Percentiles rank a stretch among this genome's conserved stretches.
Evolutionary conservation across 2,888 invertebrate genomes (phyloP).

Genomic region (Ophion costatus): DNA sequence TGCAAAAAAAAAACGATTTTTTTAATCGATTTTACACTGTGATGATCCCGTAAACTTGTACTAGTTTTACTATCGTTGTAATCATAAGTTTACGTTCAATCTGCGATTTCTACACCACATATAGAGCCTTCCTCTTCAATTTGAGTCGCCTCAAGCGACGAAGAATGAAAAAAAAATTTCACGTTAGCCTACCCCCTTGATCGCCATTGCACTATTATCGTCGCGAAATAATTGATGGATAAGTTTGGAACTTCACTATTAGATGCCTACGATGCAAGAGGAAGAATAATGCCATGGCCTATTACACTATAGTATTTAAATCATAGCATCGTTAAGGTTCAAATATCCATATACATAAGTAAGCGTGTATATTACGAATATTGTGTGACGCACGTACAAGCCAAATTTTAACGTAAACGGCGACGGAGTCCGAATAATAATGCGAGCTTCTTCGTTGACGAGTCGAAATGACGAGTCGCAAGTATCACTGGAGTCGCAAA

Average conservation of each 20-base stretch:
- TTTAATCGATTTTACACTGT: too few relatives aligned
- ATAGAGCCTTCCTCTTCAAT: too few relatives aligned
- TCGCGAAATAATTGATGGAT: constrained; percentile 6
- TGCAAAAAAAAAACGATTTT: too few relatives aligned
- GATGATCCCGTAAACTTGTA: too few relatives aligned
- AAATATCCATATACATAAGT: constrained; percentile 46
- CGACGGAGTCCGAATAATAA: not conserved
- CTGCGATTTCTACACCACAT: too few relatives aligned
- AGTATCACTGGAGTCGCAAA: constrained; percentile 9
- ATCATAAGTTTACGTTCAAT: too few relatives aligned
- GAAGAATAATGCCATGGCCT: constrained; percentile 79
- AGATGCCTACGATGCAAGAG: constrained; percentile 71
- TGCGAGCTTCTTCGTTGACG: not conserved
- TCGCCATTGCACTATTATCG: constrained; percentile 1
- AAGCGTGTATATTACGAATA: constrained; percentile 56
- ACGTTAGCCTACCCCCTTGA: not conserved
- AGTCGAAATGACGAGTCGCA: constrained; percentile 7
- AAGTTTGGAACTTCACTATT: constrained; percentile 60
- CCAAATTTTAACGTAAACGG: constrained; percentile 43
- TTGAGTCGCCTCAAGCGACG: too few relatives aligned
- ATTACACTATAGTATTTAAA: constrained; percentile 75
- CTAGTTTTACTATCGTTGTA: too few relatives aligned
- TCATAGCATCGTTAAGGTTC: constrained; percentile 64
- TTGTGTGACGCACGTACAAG: constrained; percentile 60
- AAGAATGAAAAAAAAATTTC: too few relatives aligned